Evolutionary conservation across 2,888 invertebrate genomes (phyloP).

Genomic region (Brenthis daphne): DNA sequence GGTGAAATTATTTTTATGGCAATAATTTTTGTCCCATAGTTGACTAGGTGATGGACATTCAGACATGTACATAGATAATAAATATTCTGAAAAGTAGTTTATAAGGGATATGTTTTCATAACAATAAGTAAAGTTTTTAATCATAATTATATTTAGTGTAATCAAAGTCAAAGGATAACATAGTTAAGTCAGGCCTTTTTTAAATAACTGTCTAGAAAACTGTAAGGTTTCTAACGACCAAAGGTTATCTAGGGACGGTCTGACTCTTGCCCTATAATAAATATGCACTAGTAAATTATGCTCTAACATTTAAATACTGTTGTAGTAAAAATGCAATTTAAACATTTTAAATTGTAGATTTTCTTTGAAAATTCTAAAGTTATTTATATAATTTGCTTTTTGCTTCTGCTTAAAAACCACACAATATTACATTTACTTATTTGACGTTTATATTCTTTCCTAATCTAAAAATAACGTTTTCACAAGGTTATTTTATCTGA

Average conservation of each 20-base stretch:
- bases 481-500: neutral
- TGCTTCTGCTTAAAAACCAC: neutral
- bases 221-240: neutral
- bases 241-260: neutral
- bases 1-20: no score
- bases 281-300: conserved; percentile 1
- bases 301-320: neutral
- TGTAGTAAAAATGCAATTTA: conserved; percentile 2
- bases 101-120: no score
- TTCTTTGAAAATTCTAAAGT: neutral
- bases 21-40: no score
- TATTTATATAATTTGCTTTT: neutral
- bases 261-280: neutral
- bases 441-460: neutral
- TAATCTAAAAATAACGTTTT: neutral
- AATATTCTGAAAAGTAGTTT: no score
- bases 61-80: no score
- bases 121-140: no score
- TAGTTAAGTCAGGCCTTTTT: neutral
- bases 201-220: neutral
- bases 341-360: neutral
- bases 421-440: neutral
- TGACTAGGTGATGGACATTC: no score
- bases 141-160: neutral
- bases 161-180: neutral